These are phyloP conservation scores for Acridotheres tristis DNA, from an alignment of 2,797 vertebrate species.

Conservation along the genomic window DNA sequence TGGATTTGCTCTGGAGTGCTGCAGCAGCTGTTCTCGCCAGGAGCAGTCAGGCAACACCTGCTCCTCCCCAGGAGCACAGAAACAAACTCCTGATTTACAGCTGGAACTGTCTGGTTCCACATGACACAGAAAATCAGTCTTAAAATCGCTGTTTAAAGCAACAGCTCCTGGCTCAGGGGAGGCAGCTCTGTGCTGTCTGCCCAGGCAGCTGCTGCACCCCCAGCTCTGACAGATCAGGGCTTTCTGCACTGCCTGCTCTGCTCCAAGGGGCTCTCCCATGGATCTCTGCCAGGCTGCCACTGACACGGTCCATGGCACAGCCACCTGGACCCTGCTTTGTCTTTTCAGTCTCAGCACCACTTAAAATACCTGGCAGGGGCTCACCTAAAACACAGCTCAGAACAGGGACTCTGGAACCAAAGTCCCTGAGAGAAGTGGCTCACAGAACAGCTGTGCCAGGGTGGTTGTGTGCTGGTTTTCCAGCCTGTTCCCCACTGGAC, in stretches of 20 bases:
- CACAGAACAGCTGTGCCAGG: accelerated
- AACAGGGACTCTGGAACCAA: neutral
- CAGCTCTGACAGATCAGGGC: neutral
- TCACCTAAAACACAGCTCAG: neutral
- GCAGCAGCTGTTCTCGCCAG: neutral
- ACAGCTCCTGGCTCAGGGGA: neutral
- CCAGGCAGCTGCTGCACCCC: neutral
- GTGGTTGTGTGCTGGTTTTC: neutral
- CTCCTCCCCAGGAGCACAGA: accelerated
- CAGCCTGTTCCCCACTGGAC: neutral
- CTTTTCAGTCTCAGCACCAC: neutral
- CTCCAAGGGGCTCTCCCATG: accelerated
- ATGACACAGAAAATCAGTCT: neutral
- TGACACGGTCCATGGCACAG: accelerated
- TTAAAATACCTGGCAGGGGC: neutral
- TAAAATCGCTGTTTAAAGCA: neutral
- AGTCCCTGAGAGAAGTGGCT: neutral
- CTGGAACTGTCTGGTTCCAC: neutral
- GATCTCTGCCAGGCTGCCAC: accelerated
- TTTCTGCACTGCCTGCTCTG: neutral
- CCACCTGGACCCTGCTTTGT: neutral
- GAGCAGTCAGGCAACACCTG: neutral
- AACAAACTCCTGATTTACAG: accelerated
- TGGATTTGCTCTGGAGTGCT: neutral
- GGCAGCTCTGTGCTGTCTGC: neutral